Evolutionary conservation across 2,888 invertebrate species (phyloP).

Genomic region (Quadriops clusia): DNA sequence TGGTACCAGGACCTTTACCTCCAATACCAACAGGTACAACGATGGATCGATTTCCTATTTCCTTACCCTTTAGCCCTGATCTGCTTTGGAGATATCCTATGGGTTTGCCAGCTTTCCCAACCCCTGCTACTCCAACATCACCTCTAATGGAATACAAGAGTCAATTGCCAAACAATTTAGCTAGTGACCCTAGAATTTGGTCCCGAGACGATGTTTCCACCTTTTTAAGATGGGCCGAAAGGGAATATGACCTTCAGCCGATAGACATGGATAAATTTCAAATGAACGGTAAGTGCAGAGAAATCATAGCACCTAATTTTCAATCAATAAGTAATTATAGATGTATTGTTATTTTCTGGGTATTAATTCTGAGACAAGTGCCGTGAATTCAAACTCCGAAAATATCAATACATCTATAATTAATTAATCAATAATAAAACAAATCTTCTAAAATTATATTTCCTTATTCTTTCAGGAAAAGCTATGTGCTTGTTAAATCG

Average conservation of each 20-base stretch:
- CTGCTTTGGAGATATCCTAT: conserved; percentile 80
- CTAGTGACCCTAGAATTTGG: conserved; percentile 84
- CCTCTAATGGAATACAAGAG: conserved; percentile 77
- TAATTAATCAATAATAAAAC: neutral
- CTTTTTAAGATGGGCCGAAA: conserved; percentile 83
- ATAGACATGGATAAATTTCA: conserved; percentile 90
- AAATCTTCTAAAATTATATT: conserved; percentile 4
- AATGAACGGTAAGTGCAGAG: conserved; percentile 82
- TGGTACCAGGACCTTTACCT: conserved; percentile 38
- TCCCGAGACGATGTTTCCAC: conserved; percentile 78
- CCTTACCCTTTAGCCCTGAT: conserved; percentile 72
- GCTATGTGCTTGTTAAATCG: conserved; percentile 84
- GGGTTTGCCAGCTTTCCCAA: conserved; percentile 57
- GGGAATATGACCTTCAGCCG: conserved; percentile 82
- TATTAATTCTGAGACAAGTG: too few species aligned
- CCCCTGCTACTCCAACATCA: conserved; percentile 48
- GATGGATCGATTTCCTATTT: conserved; percentile 64
- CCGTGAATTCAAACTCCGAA: too few species aligned
- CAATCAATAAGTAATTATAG: too few species aligned
- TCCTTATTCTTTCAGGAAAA: conserved; percentile 50
- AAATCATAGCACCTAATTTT: too few species aligned
- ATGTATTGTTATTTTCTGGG: too few species aligned
- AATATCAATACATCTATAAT: too few species aligned
- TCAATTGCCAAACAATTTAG: conserved; percentile 70
- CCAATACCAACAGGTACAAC: conserved; percentile 38